Evolutionary conservation across 2,797 vertebrate species (phyloP), one percentile per base, ranked within the genome.

Genomic region (Sebastes cheni): DNA sequence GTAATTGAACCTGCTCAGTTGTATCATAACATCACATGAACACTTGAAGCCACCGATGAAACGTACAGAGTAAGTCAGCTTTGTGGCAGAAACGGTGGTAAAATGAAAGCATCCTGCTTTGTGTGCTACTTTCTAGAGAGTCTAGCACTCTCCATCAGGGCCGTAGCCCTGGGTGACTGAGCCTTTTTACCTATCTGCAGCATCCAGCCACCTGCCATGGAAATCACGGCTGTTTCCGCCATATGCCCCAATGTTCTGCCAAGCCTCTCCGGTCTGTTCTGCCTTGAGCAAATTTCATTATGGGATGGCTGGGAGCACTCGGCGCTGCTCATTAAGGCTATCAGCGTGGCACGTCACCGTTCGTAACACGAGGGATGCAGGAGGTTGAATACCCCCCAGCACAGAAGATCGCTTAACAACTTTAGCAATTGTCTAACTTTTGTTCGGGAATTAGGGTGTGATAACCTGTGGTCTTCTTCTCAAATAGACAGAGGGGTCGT

Each of bases 261-360:
- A 98, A 98, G 95, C 93, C 94, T 96, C 93, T 94, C 95, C 94
- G 95, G 96, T 93, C 95, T 97, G 96, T 94, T 97, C 96, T 93
- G 96, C 96, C 96, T 96, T 95, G 95, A 97, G 95, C 96, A 97
- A 97, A 97, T 97, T 97, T 96, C 96, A 97, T 97, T 97, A 97
- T 95, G 95, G 94, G 94, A 96, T 96, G 94, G 96, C 96, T 97
- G 93, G 95, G 91, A 97, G 96, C 95, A 93, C 95, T 89, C 85
- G 55, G 86, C 67, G 77, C 78, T 82, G 87, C 96, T 98, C 96
- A 97, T 97, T 98, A 98, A 96, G 96, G 95, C 91, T 94, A 96
- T 96, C 96, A 96, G 95, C 87, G 92, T 96, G 95, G 96, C 96
- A 97, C 95, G 95, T 96, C 96, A 96, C 94, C 89, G 93, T 96